Base-by-base conservation (phyloP, 2,888 invertebrate genomes). In the Nomada ruficornis region DNA sequence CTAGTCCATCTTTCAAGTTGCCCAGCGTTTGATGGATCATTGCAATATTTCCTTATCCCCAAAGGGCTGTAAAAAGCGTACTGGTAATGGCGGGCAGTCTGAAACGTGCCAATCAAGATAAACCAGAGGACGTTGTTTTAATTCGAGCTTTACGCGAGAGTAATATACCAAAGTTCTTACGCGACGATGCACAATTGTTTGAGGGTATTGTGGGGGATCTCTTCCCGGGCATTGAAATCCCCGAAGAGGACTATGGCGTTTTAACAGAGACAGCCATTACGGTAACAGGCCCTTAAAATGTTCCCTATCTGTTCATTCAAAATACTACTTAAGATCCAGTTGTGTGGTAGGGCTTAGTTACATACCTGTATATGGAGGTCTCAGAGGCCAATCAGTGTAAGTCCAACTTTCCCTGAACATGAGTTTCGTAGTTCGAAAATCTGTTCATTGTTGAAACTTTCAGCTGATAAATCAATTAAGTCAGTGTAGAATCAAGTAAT, bases 81-180 rank as follows among this genome's bases (percentile, higher is more conserved):
- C 94, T 98, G 89, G 98, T 98, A 2, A 98, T 98, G 98, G 98
- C 98, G 0, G 98, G 98, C 0, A 96, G 97, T 0, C 93, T 98
- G 18, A 98, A 98, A 92, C 95, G 98, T 69, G 96, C 97, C 18
- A 96, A 97, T 89, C 98, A 98, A 0, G 96, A 98, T 91, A 97
- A 97, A 90, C 96, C 95, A 63, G 98, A 98, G 93, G 97, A 98
- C 90, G 96, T 96, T 76, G 97, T 97, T 0, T 94, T 98, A 18
- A 96, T 98, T 77, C 96, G 98, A 88, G 98, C 98, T 0, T 94
- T 98, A 10, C 95, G 98, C 83, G 98, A 98, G 94, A 98, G 97
- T 88, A 98, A 98, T 93, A 94, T 98, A 85, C 98, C 98, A 0
- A 98, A 98, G 94, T 98, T 98, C 93, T 94, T 98, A 74, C 95